Conservation (phyloP, 2,113 vertebrate genomes). For the Glareola pratincola region DNA sequence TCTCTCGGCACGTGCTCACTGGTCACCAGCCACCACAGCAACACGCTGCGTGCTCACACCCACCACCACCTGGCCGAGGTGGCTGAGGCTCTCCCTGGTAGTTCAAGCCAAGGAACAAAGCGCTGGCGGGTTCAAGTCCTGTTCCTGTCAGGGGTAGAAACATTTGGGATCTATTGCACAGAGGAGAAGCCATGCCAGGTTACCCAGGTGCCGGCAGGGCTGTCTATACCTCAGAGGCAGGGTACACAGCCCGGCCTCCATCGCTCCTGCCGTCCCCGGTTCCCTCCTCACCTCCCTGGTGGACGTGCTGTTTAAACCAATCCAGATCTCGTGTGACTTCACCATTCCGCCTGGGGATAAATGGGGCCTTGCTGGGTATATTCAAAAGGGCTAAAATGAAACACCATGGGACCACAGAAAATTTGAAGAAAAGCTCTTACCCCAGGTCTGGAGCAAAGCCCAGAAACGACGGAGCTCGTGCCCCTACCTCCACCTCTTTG, state of each 20-base stretch:
- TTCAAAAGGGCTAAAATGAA: neutral
- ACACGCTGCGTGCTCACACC: neutral
- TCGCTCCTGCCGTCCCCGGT: neutral
- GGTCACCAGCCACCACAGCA: neutral
- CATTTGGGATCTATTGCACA: neutral
- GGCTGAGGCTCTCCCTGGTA: neutral
- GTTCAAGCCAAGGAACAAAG: neutral
- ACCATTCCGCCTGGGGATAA: neutral
- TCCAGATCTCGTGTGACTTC: neutral
- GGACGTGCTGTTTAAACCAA: neutral
- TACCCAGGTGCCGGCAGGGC: neutral
- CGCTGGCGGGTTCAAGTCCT: neutral
- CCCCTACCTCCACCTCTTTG: neutral
- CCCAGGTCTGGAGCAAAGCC: neutral
- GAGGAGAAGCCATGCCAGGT: neutral
- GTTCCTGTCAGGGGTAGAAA: fast-evolving
- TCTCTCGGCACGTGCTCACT: fast-evolving
- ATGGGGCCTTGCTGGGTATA: neutral
- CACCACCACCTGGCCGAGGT: fast-evolving
- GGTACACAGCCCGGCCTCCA: neutral
- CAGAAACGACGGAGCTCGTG: neutral
- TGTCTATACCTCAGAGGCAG: neutral
- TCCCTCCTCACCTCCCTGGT: neutral
- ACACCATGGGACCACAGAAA: neutral
- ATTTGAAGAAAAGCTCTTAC: neutral